phyloP scores from a whole-genome alignment of 2,113 vertebrate species.

The Bubo blakistoni region DNA sequence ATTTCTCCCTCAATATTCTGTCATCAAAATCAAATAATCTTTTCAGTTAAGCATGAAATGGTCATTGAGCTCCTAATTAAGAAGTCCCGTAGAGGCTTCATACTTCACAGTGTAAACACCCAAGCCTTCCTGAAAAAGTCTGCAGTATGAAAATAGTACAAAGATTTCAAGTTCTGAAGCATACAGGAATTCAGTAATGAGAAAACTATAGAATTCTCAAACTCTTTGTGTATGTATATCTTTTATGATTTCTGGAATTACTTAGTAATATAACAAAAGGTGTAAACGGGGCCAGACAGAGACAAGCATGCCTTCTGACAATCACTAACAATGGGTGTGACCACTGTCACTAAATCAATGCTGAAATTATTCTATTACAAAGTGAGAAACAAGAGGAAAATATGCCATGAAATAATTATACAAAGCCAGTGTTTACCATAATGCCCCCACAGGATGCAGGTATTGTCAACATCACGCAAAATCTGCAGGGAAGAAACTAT shows the following conservation, averaged over 20 bases:
- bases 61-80: not conserved
- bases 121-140: not conserved
- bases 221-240: too few species aligned
- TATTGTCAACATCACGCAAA: not conserved
- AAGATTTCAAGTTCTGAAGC: not conserved
- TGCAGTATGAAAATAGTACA: not conserved
- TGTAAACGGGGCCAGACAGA: not conserved
- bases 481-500: not conserved
- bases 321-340: accelerated
- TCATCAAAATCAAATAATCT: not conserved
- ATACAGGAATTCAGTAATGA: not conserved
- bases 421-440: not conserved
- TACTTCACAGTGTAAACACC: not conserved
- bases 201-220: not conserved
- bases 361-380: not conserved
- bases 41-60: not conserved
- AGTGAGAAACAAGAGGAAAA: not conserved
- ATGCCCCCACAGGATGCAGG: not conserved
- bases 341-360: not conserved
- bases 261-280: not conserved
- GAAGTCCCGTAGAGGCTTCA: not conserved
- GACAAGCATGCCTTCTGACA: not conserved
- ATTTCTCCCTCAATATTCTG: not conserved
- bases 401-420: not conserved
- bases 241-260: not conserved